These are phyloP conservation scores for Trinectes maculatus DNA, from an alignment of 2,113 vertebrate genomes.

Conservation along the genomic window DNA sequence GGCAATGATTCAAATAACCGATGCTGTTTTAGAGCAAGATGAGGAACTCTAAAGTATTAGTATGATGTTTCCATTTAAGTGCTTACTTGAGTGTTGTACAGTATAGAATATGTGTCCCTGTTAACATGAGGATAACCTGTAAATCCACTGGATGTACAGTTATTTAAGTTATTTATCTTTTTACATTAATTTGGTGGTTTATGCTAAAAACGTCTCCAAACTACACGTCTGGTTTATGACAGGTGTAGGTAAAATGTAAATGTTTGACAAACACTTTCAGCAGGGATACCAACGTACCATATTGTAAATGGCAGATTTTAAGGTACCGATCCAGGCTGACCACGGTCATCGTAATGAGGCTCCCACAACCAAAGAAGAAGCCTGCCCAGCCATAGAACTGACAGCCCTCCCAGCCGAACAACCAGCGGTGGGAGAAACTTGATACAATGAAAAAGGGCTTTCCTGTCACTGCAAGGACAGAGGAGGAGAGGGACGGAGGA, in stretches of 20 bases:
- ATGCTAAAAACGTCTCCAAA: background rate
- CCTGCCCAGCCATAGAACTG: conserved; percentile 93
- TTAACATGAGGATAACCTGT: too few relatives aligned
- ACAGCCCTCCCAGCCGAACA: conserved; percentile 94
- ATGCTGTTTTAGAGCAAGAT: too few relatives aligned
- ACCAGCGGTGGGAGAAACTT: conserved; percentile 92
- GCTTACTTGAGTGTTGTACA: too few relatives aligned
- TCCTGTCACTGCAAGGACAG: conserved; percentile 84
- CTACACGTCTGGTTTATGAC: background rate
- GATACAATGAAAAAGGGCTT: conserved; percentile 94
- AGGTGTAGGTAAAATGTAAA: background rate
- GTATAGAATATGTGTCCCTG: too few relatives aligned
- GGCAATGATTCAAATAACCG: too few relatives aligned
- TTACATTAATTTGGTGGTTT: background rate
- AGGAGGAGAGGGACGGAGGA: background rate
- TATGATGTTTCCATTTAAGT: too few relatives aligned
- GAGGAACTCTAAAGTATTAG: too few relatives aligned
- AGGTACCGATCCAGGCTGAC: conserved; percentile 95
- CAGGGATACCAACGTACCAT: conserved; percentile 80
- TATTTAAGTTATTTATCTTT: too few relatives aligned
- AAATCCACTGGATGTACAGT: too few relatives aligned
- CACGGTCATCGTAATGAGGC: conserved; percentile 94
- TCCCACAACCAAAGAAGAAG: conserved; percentile 96
- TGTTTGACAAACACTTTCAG: background rate
- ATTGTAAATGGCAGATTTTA: conserved; percentile 93